A percentile compares a stretch with the other conserved stretches of the same genome.
Conservation (phyloP, 2,113 vertebrate species). For the Spizaetus ornatus region DNA sequence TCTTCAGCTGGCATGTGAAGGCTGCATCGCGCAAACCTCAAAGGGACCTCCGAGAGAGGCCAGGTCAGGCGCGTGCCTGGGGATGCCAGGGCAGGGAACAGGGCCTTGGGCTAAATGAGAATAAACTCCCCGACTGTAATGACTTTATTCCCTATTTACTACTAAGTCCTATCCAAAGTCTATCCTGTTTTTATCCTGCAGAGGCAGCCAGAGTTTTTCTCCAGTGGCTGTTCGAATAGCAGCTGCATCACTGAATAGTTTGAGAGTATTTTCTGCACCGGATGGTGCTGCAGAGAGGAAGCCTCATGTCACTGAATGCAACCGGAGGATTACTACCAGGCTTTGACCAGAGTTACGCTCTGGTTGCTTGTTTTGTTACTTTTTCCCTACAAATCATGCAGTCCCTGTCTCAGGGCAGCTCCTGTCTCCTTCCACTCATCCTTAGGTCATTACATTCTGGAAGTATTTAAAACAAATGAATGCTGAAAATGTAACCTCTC, state of each 20-base stretch:
- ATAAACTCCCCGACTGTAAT: not conserved
- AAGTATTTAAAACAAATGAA: not conserved
- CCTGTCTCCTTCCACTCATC: not conserved
- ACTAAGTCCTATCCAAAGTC: not conserved
- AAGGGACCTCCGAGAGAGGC: not conserved
- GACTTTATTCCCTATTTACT: slow-evolving; percentile 39
- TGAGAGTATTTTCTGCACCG: not conserved
- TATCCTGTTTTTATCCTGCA: not conserved
- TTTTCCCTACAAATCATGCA: accelerated
- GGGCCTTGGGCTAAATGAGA: slow-evolving; percentile 2
- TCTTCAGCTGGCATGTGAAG: not conserved
- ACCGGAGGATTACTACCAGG: not conserved
- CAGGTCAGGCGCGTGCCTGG: slow-evolving; percentile 5
- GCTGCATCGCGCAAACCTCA: not conserved
- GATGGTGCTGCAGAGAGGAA: not conserved
- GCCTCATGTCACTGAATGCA: not conserved
- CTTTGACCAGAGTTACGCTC: not conserved
- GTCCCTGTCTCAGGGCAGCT: not conserved
- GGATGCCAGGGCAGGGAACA: slow-evolving; percentile 21
- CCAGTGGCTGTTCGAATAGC: not conserved
- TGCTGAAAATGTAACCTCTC: not conserved
- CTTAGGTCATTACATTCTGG: not conserved
- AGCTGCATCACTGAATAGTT: not conserved
- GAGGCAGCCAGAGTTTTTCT: not conserved
- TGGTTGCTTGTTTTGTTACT: not conserved